Conservation (phyloP, 2,797 vertebrate genomes). For the Halcyon badia region DNA sequence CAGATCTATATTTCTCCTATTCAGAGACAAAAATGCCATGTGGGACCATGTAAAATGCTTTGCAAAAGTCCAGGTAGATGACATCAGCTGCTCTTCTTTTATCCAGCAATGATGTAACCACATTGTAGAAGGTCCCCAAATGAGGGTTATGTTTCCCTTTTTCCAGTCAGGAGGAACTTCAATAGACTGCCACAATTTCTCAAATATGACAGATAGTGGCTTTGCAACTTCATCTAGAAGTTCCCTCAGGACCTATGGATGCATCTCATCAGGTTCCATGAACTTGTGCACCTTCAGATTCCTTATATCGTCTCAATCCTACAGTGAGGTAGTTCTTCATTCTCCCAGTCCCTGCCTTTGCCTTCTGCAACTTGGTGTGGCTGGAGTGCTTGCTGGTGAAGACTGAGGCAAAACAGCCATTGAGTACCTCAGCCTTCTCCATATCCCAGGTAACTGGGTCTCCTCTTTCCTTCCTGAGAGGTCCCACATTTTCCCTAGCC, state of each 20-base stretch:
- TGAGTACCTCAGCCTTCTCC: not conserved
- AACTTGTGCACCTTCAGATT: not conserved
- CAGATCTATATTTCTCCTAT: too few relatives aligned
- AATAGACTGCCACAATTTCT: not conserved
- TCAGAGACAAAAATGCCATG: not conserved
- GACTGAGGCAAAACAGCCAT: not conserved
- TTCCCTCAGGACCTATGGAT: not conserved
- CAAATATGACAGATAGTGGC: not conserved
- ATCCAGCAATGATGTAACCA: not conserved
- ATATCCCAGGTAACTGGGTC: not conserved
- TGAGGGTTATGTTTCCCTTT: not conserved
- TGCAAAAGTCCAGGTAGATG: not conserved
- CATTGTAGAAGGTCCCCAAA: not conserved
- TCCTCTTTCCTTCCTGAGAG: not conserved
- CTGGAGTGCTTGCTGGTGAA: not conserved
- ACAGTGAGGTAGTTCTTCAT: not conserved
- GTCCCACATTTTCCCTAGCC: not conserved
- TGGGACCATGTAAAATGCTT: not conserved
- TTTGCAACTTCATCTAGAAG: not conserved
- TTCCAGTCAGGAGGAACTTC: not conserved
- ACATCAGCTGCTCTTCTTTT: not conserved
- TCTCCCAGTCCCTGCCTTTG: not conserved
- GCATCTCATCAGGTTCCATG: not conserved
- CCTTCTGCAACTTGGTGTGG: not conserved
- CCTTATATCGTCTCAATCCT: not conserved